Evolutionary conservation across 2,888 invertebrate species (phyloP).

Genomic region (Ditylenchus weischeri): DNA sequence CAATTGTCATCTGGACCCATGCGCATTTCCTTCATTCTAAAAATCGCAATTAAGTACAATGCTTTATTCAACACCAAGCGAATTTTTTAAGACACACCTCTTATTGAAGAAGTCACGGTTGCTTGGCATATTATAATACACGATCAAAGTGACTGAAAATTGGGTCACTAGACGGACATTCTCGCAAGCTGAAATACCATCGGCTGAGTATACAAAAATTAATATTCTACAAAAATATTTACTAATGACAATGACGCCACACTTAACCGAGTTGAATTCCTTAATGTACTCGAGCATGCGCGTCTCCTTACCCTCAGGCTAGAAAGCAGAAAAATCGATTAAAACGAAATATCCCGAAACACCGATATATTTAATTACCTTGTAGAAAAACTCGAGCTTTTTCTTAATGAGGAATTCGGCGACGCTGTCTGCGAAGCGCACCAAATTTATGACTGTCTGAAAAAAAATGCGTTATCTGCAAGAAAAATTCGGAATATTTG

Average conservation of each 20-base stretch:
- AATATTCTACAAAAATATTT: too few relatives aligned
- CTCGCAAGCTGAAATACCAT: background rate
- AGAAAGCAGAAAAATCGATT: background rate
- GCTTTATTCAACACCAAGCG: background rate
- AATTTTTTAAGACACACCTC: background rate
- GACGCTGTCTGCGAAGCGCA: background rate
- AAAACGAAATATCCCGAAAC: background rate
- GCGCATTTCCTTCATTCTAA: background rate
- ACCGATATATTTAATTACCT: background rate
- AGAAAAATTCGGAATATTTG: too few relatives aligned
- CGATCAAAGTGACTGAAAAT: background rate
- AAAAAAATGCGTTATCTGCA: too few relatives aligned
- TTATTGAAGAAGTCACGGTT: conserved; percentile 8
- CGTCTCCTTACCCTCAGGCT: conserved; percentile 1
- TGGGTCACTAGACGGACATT: background rate
- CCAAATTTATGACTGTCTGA: too few relatives aligned
- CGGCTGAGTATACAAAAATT: too few relatives aligned
- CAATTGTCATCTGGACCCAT: background rate
- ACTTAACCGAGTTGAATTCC: conserved; percentile 1
- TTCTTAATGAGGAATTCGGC: background rate
- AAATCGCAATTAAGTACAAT: background rate
- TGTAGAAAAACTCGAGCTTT: background rate
- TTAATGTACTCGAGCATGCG: background rate
- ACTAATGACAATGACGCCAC: background rate
- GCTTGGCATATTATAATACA: background rate